phyloP scores from a whole-genome alignment of 2,888 invertebrate genomes.

The Chesias legatella region DNA sequence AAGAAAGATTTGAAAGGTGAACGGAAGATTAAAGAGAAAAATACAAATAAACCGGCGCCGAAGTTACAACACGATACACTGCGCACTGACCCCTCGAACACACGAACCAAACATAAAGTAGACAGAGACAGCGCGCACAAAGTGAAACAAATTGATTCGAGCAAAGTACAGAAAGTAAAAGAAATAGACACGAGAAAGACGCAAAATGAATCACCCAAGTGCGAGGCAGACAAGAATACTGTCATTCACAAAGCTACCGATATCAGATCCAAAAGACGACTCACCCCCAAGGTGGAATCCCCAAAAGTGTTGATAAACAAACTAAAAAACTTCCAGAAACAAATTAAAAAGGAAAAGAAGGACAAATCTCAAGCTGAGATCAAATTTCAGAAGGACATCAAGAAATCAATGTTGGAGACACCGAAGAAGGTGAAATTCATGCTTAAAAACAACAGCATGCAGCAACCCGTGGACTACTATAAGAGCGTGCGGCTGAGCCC shows the following conservation, averaged over 20 bases:
- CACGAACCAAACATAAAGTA: no score
- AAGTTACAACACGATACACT: no score
- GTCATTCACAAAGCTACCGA: no score
- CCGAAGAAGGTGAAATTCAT: slow-evolving; percentile 87
- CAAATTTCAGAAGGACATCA: slow-evolving; percentile 1
- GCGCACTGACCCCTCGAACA: no score
- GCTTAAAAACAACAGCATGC: slow-evolving; percentile 84
- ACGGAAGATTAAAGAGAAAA: no score
- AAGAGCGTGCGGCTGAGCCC: slow-evolving; percentile 86
- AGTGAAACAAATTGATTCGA: no score
- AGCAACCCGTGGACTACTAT: slow-evolving; percentile 87
- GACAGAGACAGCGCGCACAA: no score
- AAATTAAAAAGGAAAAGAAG: slow-evolving; percentile 25
- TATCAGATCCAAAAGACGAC: slow-evolving; percentile 1
- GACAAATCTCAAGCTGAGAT: slow-evolving; percentile 25
- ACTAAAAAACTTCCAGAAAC: slow-evolving; percentile 53
- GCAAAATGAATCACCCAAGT: slow-evolving; percentile 1
- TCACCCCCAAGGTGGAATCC: slow-evolving; percentile 5
- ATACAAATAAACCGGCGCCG: no score
- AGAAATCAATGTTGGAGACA: slow-evolving; percentile 32
- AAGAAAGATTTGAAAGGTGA: slow-evolving; percentile 7
- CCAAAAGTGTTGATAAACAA: slow-evolving; percentile 46
- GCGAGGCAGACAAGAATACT: slow-evolving; percentile 12
- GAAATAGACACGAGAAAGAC: slow-evolving; percentile 8
- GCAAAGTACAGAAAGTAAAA: slow-evolving; percentile 15